Evolutionary conservation across 2,113 vertebrate genomes (phyloP).

Genomic region (Elephas maximus): DNA sequence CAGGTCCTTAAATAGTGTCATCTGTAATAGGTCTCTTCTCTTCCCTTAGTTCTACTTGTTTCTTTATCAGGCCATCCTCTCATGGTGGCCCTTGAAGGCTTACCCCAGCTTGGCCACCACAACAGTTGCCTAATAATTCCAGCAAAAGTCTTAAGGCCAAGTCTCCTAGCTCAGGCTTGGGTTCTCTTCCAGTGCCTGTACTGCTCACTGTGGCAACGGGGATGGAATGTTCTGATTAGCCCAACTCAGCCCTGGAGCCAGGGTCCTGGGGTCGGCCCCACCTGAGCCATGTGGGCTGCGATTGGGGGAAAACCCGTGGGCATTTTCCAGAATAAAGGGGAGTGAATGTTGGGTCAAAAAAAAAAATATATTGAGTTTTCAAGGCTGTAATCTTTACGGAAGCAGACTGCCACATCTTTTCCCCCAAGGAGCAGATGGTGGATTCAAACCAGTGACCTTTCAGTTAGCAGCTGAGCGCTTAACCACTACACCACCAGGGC

Average conservation of each 20-base stretch:
- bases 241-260: background rate
- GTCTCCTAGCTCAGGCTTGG: background rate
- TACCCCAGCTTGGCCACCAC: background rate
- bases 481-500: background rate
- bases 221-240: background rate
- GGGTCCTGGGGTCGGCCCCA: background rate
- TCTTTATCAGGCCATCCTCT: background rate
- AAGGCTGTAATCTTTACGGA: background rate
- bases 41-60: background rate
- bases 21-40: background rate
- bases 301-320: background rate
- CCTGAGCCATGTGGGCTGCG: background rate
- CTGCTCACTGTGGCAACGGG: background rate
- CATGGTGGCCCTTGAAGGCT: background rate
- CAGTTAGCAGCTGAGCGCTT: background rate
- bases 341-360: background rate
- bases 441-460: background rate
- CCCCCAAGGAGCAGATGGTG: background rate
- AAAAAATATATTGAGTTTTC: background rate
- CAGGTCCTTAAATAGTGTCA: background rate
- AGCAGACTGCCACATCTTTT: background rate
- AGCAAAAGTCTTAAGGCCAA: background rate
- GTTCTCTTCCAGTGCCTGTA: background rate
- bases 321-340: background rate
- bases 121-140: background rate